Base-by-base conservation (phyloP, 1,140 invertebrate genomes). In the Palaemon carinicauda region DNA sequence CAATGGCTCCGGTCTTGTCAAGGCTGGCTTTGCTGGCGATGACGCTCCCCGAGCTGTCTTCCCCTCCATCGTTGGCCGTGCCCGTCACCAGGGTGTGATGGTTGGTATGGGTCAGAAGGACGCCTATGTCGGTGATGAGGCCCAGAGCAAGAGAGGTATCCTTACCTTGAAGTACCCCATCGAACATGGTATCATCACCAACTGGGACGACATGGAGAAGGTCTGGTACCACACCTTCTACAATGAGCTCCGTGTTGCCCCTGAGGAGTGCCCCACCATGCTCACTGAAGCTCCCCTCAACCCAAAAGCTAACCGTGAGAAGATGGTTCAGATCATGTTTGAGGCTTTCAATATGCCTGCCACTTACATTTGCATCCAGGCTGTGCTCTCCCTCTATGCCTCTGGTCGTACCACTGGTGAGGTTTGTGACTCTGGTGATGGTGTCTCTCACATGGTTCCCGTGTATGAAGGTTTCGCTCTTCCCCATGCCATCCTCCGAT, bases 141-240 rank as follows among this genome's bases (percentile, higher is more conserved):
- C 41, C 41, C 41, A 41, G 41, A 41, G 41, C 41, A 41, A 41
- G 41, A 41, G 41, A 41, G 41, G 41, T 41, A 41, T 97, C 93
- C 94, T 97, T 89, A 97, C 96, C 87, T 92, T 98, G 89, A 97
- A 97, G 92, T 98, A 97, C 93, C 97, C 97, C 88, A 96, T 98
- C 93, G 96, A 98, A 92, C 96, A 98, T 93, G 97, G 96, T 90
- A 97, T 97, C 92, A 96, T 98, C 91, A 98, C 96, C 91, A 98
- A 98, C 94, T 98, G 97, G 97, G 97, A 98, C 91, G 97, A 98
- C 92, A 98, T 98, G 97, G 97, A 98, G 93, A 98, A 98, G 92
- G 96, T 98, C 92, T 98, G 97, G 97, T 97, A 98, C 92, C 96
- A 98, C 92, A 96, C 96, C 89, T 98, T 97, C 93, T 97, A 97